Percentiles rank a stretch among this genome's conserved stretches.
Evolutionary conservation across 1,140 invertebrate genomes (phyloP).

Genomic region (Elymnias hypermnestra): DNA sequence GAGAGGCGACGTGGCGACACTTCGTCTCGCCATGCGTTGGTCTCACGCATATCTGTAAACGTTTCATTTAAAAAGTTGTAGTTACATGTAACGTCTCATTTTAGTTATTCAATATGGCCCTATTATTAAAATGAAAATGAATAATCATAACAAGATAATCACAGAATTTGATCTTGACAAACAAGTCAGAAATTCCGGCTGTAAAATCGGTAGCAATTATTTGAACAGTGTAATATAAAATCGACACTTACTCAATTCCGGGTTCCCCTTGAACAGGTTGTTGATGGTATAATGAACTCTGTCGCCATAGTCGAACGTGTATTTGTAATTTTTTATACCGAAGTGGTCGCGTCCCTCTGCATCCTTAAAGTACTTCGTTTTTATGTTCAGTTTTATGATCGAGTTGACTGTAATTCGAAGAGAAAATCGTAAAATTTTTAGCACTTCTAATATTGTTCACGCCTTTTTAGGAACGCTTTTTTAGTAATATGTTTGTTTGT

Average conservation of each 20-base stretch:
- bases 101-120: too few species aligned
- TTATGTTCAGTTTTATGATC: conserved; percentile 63
- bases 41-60: too few species aligned
- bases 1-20: too few species aligned
- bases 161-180: not conserved
- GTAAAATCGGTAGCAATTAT: not conserved
- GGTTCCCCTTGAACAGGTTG: conserved; percentile 65
- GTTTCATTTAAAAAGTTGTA: too few species aligned
- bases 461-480: not conserved
- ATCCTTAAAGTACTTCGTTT: conserved; percentile 66
- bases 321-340: conserved; percentile 61
- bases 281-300: conserved; percentile 60
- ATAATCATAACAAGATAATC: not conserved
- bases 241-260: conserved; percentile 57
- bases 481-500: too few species aligned
- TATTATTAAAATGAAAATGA: too few species aligned
- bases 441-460: conserved; percentile 4
- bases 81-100: too few species aligned
- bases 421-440: conserved; percentile 19
- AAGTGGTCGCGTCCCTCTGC: conserved; percentile 57
- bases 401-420: conserved; percentile 56
- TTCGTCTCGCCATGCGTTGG: too few species aligned
- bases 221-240: conserved; percentile 14
- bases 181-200: not conserved
- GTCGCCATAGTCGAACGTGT: conserved; percentile 63